These are phyloP conservation scores for Megaustenia siamemsis DNA, from an alignment of 2,888 invertebrate species.

Conservation along the genomic window DNA sequence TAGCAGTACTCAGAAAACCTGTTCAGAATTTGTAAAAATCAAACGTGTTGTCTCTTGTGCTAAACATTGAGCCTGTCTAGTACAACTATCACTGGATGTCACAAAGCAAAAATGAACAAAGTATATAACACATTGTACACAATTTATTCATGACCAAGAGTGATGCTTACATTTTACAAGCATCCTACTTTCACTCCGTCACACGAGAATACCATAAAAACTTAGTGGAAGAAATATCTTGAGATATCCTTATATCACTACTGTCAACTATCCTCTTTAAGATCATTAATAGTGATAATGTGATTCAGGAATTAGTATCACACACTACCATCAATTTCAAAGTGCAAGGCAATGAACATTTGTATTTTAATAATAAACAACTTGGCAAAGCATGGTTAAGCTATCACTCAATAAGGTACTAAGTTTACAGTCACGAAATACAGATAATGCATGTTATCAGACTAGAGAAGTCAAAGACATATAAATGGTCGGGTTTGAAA, in stretches of 20 bases:
- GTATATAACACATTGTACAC: slow-evolving; percentile 42
- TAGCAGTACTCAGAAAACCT: too few relatives aligned
- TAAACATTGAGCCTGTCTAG: too few relatives aligned
- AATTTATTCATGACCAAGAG: slow-evolving; percentile 49
- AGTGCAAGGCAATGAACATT: slow-evolving; percentile 30
- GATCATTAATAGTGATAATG: slow-evolving; percentile 12
- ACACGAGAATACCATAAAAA: neutral
- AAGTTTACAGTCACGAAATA: slow-evolving; percentile 6
- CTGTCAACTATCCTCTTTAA: neutral
- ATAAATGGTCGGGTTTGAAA: neutral
- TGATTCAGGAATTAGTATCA: slow-evolving; percentile 34
- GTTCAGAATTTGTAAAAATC: too few relatives aligned
- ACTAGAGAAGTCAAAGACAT: neutral
- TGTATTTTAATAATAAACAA: slow-evolving; percentile 14
- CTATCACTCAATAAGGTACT: neutral
- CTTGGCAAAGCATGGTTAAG: slow-evolving; percentile 30
- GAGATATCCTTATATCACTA: neutral
- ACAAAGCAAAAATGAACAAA: neutral
- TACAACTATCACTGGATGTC: too few relatives aligned
- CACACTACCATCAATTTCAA: slow-evolving; percentile 41
- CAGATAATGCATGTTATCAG: neutral
- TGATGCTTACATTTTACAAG: slow-evolving; percentile 32
- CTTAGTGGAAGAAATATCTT: slow-evolving; percentile 2
- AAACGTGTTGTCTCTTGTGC: too few relatives aligned
- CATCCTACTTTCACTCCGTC: slow-evolving; percentile 36